Base-by-base conservation (phyloP, 2,888 invertebrate genomes). In the Anarsia innoxiella region DNA sequence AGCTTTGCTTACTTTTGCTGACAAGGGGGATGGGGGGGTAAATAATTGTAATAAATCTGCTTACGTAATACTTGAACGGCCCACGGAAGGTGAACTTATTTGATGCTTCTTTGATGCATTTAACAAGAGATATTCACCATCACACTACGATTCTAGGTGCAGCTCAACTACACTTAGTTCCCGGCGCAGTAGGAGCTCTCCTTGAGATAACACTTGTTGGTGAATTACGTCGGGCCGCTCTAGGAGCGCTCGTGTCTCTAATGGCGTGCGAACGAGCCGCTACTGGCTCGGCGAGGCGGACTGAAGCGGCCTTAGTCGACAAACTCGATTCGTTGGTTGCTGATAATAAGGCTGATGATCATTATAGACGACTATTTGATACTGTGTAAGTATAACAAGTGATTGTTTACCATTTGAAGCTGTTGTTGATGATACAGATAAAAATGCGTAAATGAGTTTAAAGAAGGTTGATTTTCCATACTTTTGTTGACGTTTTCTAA, bases 311-410 rank as follows among this genome's bases (percentile, higher is more conserved):
- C 51, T 79, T 98, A 2, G 97, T 97, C 34, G 97, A 97, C 64
- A 96, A 97, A 65, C 79, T 97, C 51, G 97, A 97, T 78, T 92
- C 95, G 45, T 82, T 96, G 14, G 94, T 97, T 30, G 95, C 95
- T 40, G 94, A 96, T 60, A 95, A 96, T 68, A 95, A 96, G 64
- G 97, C 97, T 0, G 97, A 97, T 56, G 94, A 95, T 61, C 95
- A 96, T 62, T 97, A 97, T 65, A 87, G 95, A 42, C 89, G 94
- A 44, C 88, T 97, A n/a, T 97, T 97, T 68, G 94, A 96, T 61
- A 94, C 95, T 36, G 96, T 97, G 97, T 97, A 86, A 94, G 96
- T 92, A 19, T n/a, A n/a, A n/a, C n/a, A n/a, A n/a, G n/a, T n/a
- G n/a, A n/a, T n/a, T n/a, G n/a, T n/a, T n/a, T n/a, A n/a, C n/a